phyloP scores from a whole-genome alignment of 2,797 vertebrate species.

The Orestias chungarensis region DNA sequence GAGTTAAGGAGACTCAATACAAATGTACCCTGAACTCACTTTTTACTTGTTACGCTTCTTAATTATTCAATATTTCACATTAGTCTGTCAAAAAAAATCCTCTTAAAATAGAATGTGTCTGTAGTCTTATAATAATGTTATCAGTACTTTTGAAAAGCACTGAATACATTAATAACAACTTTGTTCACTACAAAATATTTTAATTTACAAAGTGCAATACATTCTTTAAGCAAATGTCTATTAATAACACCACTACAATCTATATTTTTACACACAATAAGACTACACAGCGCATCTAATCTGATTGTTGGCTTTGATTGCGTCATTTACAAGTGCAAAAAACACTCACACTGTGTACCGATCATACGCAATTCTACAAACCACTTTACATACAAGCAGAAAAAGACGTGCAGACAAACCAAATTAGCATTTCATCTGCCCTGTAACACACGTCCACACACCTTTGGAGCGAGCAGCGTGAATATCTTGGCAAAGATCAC shows the following conservation, averaged over 20 bases:
- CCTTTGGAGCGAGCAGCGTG: slow-evolving; percentile 88
- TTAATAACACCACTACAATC: slow-evolving; percentile 4
- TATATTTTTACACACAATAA: slow-evolving; percentile 2
- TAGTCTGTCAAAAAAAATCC: neutral
- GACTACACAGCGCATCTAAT: slow-evolving; percentile 3
- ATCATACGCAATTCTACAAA: no score
- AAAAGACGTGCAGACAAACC: slow-evolving; percentile 15
- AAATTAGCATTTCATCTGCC: neutral
- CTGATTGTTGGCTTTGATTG: neutral
- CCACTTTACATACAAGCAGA: neutral
- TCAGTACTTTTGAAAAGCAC: neutral
- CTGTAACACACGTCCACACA: slow-evolving; percentile 68
- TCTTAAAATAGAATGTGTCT: neutral
- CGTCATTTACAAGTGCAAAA: slow-evolving; percentile 7
- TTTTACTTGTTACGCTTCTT: neutral
- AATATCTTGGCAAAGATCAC: slow-evolving; percentile 95
- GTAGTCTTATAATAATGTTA: neutral
- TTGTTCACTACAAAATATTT: neutral
- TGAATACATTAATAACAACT: neutral
- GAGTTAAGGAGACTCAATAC: no score
- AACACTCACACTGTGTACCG: neutral
- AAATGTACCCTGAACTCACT: no score
- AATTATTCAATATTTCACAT: neutral
- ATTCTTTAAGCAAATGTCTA: slow-evolving; percentile 1
- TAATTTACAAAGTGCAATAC: neutral